Evolutionary conservation across 2,113 vertebrate species (phyloP).

Genomic region (Tylochromis polylepis): DNA sequence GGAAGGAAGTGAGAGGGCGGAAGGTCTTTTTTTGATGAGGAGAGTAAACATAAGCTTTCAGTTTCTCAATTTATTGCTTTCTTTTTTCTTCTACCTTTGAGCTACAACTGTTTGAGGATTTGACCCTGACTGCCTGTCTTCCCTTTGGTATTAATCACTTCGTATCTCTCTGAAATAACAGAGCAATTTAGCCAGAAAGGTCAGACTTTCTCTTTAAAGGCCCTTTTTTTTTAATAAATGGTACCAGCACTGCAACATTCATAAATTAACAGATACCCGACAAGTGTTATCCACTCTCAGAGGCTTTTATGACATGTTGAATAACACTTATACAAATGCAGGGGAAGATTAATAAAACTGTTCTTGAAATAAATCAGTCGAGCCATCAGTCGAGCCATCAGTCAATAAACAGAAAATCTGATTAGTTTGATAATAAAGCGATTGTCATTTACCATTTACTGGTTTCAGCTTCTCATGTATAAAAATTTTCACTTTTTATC

Average conservation of each 20-base stretch:
- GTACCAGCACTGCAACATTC: background rate
- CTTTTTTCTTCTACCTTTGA: background rate
- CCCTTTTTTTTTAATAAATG: background rate
- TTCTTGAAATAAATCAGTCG: background rate
- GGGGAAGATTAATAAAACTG: background rate
- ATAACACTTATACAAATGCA: background rate
- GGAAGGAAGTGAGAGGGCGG: background rate
- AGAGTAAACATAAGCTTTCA: background rate
- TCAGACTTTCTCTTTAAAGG: conserved; percentile 6
- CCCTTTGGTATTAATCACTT: conserved; percentile 32
- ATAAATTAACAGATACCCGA: background rate
- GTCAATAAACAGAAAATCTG: background rate
- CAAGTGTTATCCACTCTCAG: background rate
- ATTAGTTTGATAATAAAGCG: background rate
- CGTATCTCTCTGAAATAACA: conserved; percentile 21
- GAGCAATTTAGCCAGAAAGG: conserved; percentile 1
- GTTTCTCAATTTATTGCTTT: background rate
- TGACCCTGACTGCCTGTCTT: conserved; percentile 13
- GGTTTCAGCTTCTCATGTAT: background rate
- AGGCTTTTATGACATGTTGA: background rate
- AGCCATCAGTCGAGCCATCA: background rate
- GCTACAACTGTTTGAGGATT: conserved; percentile 11
- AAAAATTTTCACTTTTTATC: background rate
- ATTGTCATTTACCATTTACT: background rate
- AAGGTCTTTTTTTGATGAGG: background rate